Percentiles rank a stretch among this genome's conserved stretches.
These are phyloP conservation scores for Vicugna pacos DNA, from an alignment of 2,113 vertebrate species.

Conservation along the genomic window DNA sequence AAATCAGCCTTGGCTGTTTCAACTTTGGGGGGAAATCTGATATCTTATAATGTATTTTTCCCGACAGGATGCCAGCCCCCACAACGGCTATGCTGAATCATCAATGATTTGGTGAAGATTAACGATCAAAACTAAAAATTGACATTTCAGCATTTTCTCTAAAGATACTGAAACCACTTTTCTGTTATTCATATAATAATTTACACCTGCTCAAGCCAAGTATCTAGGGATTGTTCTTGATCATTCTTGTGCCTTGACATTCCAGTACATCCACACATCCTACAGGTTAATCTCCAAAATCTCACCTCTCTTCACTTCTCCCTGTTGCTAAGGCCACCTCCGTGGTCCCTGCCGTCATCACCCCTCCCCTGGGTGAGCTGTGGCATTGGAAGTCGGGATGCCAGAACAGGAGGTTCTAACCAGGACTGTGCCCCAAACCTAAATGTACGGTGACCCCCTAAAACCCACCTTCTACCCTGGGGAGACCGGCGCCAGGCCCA, in stretches of 20 bases:
- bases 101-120: background rate
- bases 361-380: background rate
- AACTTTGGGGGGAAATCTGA: background rate
- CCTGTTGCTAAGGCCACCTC: background rate
- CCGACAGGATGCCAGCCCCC: background rate
- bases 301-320: background rate
- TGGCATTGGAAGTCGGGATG: accelerated
- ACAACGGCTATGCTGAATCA: background rate
- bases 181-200: background rate
- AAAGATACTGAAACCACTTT: background rate
- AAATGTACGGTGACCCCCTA: too few species aligned
- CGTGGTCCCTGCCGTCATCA: background rate
- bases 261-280: background rate
- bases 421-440: background rate
- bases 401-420: background rate
- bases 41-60: background rate
- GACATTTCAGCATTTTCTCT: background rate
- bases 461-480: accelerated
- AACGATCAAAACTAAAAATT: background rate
- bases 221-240: background rate
- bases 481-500: background rate
- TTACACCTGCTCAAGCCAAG: too few species aligned
- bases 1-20: background rate
- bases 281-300: too few species aligned
- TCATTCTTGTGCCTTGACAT: background rate